phyloP scores from a whole-genome alignment of 2,888 invertebrate species.

The Monochamus alternatus region DNA sequence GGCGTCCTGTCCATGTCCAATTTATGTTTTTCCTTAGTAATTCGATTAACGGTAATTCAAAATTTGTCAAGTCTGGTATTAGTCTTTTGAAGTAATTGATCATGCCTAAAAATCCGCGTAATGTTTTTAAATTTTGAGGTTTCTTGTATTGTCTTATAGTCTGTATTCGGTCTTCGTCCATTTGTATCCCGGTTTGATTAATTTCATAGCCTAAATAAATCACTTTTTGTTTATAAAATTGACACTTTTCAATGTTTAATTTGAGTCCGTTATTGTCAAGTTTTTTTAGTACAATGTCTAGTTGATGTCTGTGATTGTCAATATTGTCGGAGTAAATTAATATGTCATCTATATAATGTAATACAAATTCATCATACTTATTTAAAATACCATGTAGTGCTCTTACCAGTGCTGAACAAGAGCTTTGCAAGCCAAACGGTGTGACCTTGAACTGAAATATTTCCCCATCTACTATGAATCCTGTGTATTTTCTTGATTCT shows the following conservation, averaged over 20 bases:
- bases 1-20: slow-evolving; percentile 27
- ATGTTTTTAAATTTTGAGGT: slow-evolving; percentile 29
- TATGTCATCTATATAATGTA: background rate
- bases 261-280: slow-evolving; percentile 31
- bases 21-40: slow-evolving; percentile 27
- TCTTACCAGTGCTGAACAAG: slow-evolving; percentile 1
- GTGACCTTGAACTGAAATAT: slow-evolving; percentile 9
- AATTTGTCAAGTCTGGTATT: slow-evolving; percentile 22
- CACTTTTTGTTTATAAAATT: slow-evolving; percentile 28
- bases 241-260: slow-evolving; percentile 29
- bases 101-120: slow-evolving; percentile 38
- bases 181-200: slow-evolving; percentile 15
- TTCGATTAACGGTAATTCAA: slow-evolving; percentile 26
- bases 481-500: background rate
- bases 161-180: slow-evolving; percentile 27
- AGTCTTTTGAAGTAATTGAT: slow-evolving; percentile 34
- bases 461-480: background rate
- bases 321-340: background rate
- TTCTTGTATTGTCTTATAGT: slow-evolving; percentile 26
- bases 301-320: background rate
- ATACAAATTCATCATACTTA: background rate
- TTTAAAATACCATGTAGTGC: background rate
- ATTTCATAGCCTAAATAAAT: slow-evolving; percentile 32
- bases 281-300: slow-evolving; percentile 18
- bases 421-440: slow-evolving; percentile 29